Conservation (phyloP, 2,888 invertebrate species). For the Timandra comae region DNA sequence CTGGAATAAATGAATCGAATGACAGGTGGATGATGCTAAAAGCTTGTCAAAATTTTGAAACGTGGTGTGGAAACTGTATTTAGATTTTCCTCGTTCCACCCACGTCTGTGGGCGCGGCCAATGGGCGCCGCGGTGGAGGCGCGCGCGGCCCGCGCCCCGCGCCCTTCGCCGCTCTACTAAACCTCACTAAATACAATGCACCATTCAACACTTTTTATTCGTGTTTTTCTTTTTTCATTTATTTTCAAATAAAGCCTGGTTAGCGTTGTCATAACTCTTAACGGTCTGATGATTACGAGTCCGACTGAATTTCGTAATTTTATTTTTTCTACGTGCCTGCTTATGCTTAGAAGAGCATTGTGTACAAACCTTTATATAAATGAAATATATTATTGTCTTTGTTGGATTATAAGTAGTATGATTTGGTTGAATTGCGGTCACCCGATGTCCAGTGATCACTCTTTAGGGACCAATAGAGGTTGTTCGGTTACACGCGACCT, state of each 20-base stretch:
- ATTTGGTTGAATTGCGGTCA: constrained; percentile 42
- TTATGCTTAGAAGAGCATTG: not conserved
- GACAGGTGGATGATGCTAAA: constrained; percentile 64
- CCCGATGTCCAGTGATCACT: constrained; percentile 51
- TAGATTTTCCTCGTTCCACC: constrained; percentile 62
- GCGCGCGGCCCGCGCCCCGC: constrained; percentile 37
- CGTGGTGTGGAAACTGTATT: constrained; percentile 47
- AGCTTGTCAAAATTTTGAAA: constrained; percentile 61
- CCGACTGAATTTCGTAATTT: constrained; percentile 14
- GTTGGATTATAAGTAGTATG: constrained; percentile 31
- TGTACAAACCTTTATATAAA: constrained; percentile 2
- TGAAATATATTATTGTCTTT: constrained; percentile 6
- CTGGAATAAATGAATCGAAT: constrained; percentile 44
- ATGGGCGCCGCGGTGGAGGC: constrained; percentile 66
- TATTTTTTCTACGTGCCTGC: constrained; percentile 1
- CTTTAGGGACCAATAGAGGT: constrained; percentile 48
- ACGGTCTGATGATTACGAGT: constrained; percentile 15
- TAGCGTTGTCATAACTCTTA: constrained; percentile 22
- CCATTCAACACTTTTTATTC: constrained; percentile 19
- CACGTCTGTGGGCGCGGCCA: constrained; percentile 63
- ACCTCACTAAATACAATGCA: constrained; percentile 39
- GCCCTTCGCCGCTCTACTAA: constrained; percentile 34
- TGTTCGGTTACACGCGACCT: constrained; percentile 21
- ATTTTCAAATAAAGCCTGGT: constrained; percentile 21
- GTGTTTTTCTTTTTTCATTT: constrained; percentile 21